These are phyloP conservation scores for Rana temporaria DNA, from an alignment of 2,113 vertebrate species.

Conservation along the genomic window DNA sequence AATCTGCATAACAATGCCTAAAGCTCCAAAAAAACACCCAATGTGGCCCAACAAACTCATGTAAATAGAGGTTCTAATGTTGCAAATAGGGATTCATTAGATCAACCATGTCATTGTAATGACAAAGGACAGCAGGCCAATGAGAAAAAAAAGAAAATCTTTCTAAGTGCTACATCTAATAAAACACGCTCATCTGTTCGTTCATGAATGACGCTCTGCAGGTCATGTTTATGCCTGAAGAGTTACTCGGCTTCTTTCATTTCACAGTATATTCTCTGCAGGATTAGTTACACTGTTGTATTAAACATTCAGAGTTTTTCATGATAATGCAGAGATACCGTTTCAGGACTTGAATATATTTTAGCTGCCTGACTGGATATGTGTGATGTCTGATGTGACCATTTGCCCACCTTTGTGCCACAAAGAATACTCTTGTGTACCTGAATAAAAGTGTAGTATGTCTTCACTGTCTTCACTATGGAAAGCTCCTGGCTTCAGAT, in stretches of 20 bases:
- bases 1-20: conserved; percentile 51
- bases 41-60: conserved; percentile 56
- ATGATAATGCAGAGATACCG: conserved; percentile 59
- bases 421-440: conserved; percentile 60
- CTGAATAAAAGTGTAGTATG: conserved; percentile 53
- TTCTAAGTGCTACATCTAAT: conserved; percentile 62
- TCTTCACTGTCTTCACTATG: conserved; percentile 50
- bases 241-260: conserved; percentile 64
- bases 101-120: conserved; percentile 54
- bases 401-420: conserved; percentile 59
- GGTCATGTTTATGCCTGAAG: conserved; percentile 60
- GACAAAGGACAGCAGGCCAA: conserved; percentile 59
- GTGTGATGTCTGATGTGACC: conserved; percentile 59
- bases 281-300: conserved; percentile 65
- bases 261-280: conserved; percentile 67
- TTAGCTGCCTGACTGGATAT: conserved; percentile 63
- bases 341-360: conserved; percentile 70
- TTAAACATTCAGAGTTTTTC: conserved; percentile 67
- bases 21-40: conserved; percentile 17
- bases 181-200: conserved; percentile 64
- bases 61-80: conserved; percentile 61
- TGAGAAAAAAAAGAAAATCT: conserved; percentile 62
- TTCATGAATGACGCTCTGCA: conserved; percentile 59
- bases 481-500: conserved; percentile 38
- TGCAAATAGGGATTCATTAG: conserved; percentile 63